Evolutionary conservation across 2,113 vertebrate species (phyloP).

Genomic region (Leptobrachium leishanense): DNA sequence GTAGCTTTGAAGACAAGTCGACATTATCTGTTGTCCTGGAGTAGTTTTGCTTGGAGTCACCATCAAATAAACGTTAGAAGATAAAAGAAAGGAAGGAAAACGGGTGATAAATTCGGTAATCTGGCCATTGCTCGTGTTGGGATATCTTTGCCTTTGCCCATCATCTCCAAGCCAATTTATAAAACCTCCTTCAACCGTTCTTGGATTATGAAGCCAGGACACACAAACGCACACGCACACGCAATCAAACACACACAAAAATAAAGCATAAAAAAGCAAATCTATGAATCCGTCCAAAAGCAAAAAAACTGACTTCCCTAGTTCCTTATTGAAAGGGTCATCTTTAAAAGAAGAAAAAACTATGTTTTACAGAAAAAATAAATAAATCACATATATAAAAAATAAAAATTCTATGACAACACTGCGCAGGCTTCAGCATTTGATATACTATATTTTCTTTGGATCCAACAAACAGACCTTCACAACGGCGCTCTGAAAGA

Average conservation of each 20-base stretch:
- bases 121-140: conserved; percentile 34
- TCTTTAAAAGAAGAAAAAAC: conserved; percentile 46
- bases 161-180: conserved; percentile 25
- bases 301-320: background rate
- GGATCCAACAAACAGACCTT: conserved; percentile 72
- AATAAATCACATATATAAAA: conserved; percentile 31
- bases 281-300: conserved; percentile 18
- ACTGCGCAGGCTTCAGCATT: conserved; percentile 67
- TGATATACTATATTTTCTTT: conserved; percentile 79
- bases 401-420: conserved; percentile 64
- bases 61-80: conserved; percentile 28
- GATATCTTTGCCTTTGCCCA: conserved; percentile 11
- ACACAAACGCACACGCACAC: background rate
- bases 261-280: background rate
- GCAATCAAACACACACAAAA: no score
- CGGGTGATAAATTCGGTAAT: conserved; percentile 13
- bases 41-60: conserved; percentile 21
- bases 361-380: conserved; percentile 20
- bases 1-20: conserved; percentile 4
- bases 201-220: conserved; percentile 2
- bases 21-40: conserved; percentile 28
- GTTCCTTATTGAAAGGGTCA: background rate
- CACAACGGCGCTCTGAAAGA: conserved; percentile 71
- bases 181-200: background rate
- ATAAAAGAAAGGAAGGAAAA: background rate